A percentile compares a stretch with the other conserved stretches of the same genome.
These are phyloP conservation scores for human (Homo sapiens) DNA, from an alignment of 2,113 vertebrate species.

Conservation along the genomic window DNA sequence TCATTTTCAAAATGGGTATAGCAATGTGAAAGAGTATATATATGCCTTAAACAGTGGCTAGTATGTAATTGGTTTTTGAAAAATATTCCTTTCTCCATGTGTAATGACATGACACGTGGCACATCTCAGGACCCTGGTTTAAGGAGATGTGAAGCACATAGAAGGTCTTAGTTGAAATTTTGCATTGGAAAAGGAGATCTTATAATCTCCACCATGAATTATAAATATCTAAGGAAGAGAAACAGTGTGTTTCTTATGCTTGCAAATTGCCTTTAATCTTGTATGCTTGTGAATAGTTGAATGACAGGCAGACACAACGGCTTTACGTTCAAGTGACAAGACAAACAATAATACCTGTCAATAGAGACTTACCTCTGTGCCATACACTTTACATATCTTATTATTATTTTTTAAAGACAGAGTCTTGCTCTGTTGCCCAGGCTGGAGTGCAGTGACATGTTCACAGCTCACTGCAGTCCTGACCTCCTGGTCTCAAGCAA, in stretches of 20 bases:
- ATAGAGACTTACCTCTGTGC: background rate
- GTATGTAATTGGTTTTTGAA: background rate
- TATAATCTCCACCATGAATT: background rate
- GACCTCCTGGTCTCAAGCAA: too few relatives aligned
- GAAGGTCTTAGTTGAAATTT: background rate
- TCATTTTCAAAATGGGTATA: slow-evolving; percentile 13
- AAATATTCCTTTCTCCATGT: background rate
- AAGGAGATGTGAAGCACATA: background rate
- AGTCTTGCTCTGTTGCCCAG: too few relatives aligned
- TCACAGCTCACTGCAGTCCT: too few relatives aligned
- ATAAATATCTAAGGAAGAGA: background rate
- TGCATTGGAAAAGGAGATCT: slow-evolving; percentile 1
- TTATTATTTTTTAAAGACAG: too few relatives aligned
- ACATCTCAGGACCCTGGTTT: background rate
- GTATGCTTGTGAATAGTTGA: background rate
- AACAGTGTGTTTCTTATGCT: background rate
- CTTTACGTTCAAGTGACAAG: slow-evolving; percentile 14
- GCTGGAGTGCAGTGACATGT: too few relatives aligned
- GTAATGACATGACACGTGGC: background rate
- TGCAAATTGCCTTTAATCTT: background rate
- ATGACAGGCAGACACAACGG: background rate
- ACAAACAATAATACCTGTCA: background rate
- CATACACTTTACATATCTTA: background rate
- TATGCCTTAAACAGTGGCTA: background rate
- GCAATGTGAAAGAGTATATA: background rate